Evolutionary conservation across 2,888 invertebrate genomes (phyloP), one percentile per base, ranked within the genome.

Genomic region (Trachelus stipa): DNA sequence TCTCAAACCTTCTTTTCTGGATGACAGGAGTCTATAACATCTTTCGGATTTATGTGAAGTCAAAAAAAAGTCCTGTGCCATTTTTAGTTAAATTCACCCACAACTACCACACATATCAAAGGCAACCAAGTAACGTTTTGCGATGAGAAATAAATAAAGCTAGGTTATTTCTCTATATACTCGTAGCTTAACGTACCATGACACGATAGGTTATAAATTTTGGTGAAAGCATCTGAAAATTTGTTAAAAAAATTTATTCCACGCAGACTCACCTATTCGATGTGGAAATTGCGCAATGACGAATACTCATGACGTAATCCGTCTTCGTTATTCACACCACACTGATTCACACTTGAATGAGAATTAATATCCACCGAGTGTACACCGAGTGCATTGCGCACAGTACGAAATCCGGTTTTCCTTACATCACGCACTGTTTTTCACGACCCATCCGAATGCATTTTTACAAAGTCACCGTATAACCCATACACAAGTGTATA

Each of bases 221-320:
- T 56, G 23, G 9, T 56, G 1, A 23, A 56, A 23, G 23, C 23
- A 23, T 9, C 2, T 56, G 23, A 56, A 56, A 56, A 56, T 23
- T 56, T 23, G 9, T 15, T 56, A 23, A 2, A 56, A 56, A 56
- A 23, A 23, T 23, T 9, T 23, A 56, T 23, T 23, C 2, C 15
- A 1, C 33, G 0, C 31, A 11, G 69, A 71, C 71, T 71, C 71
- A 71, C 71, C 71, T 71, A 9, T 15, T 71, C 31, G 31, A 12
- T 31, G 56, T 56, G 1, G 12, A 31, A 33, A 34, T 71, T 71
- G 12, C 31, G 33, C 31, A 71, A 71, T 31, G 71, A 12, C 15
- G 71, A 71, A 71, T 71, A 31, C 33, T 34, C 71, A 34, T 71
- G 71, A 71, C 71, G 71, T 31, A 71, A 71, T 71, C 71, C 31